Conservation (phyloP, 1,140 invertebrate species). For the Oppia nitens region DNA sequence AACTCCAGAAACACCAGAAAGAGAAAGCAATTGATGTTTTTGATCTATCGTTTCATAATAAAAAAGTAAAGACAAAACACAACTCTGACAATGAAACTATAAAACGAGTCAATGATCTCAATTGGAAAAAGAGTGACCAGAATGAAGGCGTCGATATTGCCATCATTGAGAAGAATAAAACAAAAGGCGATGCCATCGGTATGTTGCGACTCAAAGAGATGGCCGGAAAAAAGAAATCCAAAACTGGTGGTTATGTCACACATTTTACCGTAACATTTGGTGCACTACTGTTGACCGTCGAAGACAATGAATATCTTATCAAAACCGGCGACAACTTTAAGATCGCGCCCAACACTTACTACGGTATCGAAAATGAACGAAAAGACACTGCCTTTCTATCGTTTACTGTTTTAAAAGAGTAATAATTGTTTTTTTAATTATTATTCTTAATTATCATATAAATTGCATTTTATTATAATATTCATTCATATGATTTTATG, state of each 20-base stretch:
- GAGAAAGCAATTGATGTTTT: neutral
- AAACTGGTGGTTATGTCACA: conserved; percentile 3
- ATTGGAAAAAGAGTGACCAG: conserved; percentile 2
- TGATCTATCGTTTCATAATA: conserved; percentile 6
- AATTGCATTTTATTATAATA: too few relatives aligned
- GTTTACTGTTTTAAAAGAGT: conserved; percentile 1
- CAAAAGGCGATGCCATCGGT: neutral
- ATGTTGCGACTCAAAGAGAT: neutral
- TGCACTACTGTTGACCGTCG: neutral
- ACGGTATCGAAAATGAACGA: neutral
- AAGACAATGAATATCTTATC: neutral
- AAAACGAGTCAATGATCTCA: neutral
- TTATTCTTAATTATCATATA: too few relatives aligned
- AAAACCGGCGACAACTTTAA: neutral
- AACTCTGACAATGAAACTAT: neutral
- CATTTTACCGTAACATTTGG: conserved; percentile 7
- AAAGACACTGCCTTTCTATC: neutral
- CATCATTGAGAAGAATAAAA: neutral
- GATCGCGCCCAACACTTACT: neutral
- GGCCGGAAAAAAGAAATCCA: neutral
- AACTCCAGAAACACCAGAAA: neutral
- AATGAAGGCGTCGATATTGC: neutral
- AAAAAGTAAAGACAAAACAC: neutral
- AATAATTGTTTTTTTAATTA: neutral
- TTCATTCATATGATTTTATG: too few relatives aligned